Base-by-base conservation (phyloP, 2,113 vertebrate genomes). In the Actenoides hombroni region DNA sequence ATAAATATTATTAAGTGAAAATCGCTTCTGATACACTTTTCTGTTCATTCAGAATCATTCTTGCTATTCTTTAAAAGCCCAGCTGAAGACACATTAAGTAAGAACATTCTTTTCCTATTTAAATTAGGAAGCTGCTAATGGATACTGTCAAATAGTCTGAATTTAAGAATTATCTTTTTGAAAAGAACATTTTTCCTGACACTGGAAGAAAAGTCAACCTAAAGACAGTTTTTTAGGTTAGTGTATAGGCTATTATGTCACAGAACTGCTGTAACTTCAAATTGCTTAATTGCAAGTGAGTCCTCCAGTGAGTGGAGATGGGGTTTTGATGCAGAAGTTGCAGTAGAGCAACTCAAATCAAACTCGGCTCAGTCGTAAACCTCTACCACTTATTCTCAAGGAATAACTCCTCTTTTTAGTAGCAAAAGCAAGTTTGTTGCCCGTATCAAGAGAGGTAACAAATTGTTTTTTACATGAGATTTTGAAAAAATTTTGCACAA, bases 281-380 rank as follows among this genome's bases (percentile, higher is more conserved):
- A 61, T 90, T 70, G 20, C 44, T 95, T 77, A 92, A 88, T 88
- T 78, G 76, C 57, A 81, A 92, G 25, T 59, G 82, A 75, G 83
- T 93, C 54, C 67, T 83, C 17, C 86, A 59, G 54, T 54, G 75
- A 80, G 59, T 0, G 2, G 75, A 85, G 78, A 31, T 73, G 49
- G 19, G 15, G 7, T 83, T 92, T 95, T 89, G 83, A 44, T 6
- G 6, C 44, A 82, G 61, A 77, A 83, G 53, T 75, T 88, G 51
- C 40, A 80, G 6, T 56, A 19, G 23, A 84, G 67, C n/a, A 70
- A 63, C 37, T 56, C 44, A 68, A 42, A 74, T 74, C 2, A 4
- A 86, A 80, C 2, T 6, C 24, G 31, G 5, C 37, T 92, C 37
- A 39, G 39, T 61, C n/a, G n/a, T 54, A 56, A 93, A 67, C 37